These are phyloP conservation scores for Agrotis segetum DNA, from an alignment of 2,888 invertebrate genomes.

Conservation along the genomic window DNA sequence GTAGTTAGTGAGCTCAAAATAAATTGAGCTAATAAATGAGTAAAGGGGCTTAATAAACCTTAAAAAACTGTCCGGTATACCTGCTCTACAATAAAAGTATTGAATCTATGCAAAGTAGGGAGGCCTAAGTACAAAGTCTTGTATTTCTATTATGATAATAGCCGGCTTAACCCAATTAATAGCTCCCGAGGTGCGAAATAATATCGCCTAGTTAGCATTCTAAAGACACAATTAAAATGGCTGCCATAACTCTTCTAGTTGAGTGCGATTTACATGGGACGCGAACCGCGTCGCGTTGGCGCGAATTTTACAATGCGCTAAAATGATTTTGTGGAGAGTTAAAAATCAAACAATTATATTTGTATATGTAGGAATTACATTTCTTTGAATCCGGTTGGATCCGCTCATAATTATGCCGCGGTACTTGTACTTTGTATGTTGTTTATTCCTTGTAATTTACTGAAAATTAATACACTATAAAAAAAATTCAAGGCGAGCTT, in stretches of 20 bases:
- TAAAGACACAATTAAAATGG: conserved; percentile 34
- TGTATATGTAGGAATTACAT: neutral
- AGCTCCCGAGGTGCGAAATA: conserved; percentile 27
- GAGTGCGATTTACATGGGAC: conserved; percentile 3
- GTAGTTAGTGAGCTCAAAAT: neutral
- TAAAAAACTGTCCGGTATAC: neutral
- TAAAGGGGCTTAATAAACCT: too few species aligned
- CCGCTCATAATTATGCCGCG: neutral
- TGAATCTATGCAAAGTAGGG: neutral
- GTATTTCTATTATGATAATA: conserved; percentile 18
- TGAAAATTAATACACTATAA: too few species aligned
- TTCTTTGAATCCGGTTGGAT: neutral
- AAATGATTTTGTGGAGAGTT: neutral
- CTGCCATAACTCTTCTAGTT: conserved; percentile 13
- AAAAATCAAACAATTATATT: neutral
- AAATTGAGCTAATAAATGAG: neutral
- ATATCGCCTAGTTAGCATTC: conserved; percentile 36
- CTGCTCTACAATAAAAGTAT: neutral
- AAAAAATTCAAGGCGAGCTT: too few species aligned
- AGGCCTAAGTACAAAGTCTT: neutral
- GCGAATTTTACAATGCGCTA: neutral
- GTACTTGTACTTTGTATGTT: too few species aligned
- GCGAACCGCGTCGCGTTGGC: neutral
- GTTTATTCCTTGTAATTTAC: neutral
- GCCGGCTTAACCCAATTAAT: conserved; percentile 22